Evolutionary conservation across 2,888 invertebrate genomes (phyloP).

Genomic region (Acleris emargana): DNA sequence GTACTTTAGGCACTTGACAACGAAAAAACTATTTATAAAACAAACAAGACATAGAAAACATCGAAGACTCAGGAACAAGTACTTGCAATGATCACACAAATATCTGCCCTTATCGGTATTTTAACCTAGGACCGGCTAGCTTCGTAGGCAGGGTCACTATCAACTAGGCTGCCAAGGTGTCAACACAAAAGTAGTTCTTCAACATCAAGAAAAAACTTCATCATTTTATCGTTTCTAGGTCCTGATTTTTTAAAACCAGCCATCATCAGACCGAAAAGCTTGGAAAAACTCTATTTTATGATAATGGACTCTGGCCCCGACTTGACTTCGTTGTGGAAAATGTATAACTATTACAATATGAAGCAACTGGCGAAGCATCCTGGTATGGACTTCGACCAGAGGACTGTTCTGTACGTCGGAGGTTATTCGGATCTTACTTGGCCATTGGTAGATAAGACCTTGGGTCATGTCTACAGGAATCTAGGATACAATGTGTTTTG

Average conservation of each 20-base stretch:
- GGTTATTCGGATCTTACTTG: slow-evolving; percentile 63
- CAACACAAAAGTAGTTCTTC: too few species aligned
- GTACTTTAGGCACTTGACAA: too few species aligned
- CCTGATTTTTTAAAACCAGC: slow-evolving; percentile 55
- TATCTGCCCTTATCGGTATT: too few species aligned
- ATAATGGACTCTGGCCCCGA: slow-evolving; percentile 47
- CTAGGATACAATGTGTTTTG: slow-evolving; percentile 60
- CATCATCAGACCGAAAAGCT: slow-evolving; percentile 51
- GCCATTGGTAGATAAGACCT: slow-evolving; percentile 45
- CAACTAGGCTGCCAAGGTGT: too few species aligned
- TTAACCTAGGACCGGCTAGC: too few species aligned
- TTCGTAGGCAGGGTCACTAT: too few species aligned
- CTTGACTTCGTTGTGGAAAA: slow-evolving; percentile 41
- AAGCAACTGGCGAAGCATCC: slow-evolving; percentile 52
- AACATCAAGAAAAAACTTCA: too few species aligned
- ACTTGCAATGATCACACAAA: too few species aligned
- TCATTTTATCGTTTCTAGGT: slow-evolving; percentile 51
- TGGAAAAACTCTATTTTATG: slow-evolving; percentile 52
- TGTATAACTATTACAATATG: slow-evolving; percentile 61
- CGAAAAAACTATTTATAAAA: too few species aligned
- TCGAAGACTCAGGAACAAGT: too few species aligned
- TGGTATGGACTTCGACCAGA: slow-evolving; percentile 50
- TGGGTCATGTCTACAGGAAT: slow-evolving; percentile 52
- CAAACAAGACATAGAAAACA: too few species aligned
- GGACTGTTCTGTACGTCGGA: slow-evolving; percentile 60